phyloP scores from a whole-genome alignment of 2,888 invertebrate genomes.

The Lochmaea capreae region DNA sequence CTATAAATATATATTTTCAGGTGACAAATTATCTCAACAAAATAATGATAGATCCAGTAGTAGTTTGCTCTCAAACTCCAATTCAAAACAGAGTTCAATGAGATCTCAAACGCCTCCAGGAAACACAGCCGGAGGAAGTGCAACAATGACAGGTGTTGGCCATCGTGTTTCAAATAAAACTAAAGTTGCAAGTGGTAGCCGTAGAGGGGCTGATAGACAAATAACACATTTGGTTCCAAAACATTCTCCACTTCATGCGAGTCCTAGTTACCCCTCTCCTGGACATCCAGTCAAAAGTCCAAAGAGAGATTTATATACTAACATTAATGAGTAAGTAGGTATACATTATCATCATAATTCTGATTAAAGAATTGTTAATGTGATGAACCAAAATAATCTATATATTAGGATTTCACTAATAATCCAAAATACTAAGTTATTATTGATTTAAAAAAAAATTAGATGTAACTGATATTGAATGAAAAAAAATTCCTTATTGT shows the following conservation, averaged over 20 bases:
- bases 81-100: constrained; percentile 43
- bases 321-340: constrained; percentile 45
- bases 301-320: constrained; percentile 61
- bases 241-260: constrained; percentile 72
- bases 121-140: constrained; percentile 26
- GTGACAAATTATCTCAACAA: constrained; percentile 52
- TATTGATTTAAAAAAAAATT: too few relatives aligned
- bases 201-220: constrained; percentile 58
- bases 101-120: constrained; percentile 61
- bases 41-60: constrained; percentile 47
- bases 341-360: background rate
- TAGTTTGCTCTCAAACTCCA: constrained; percentile 26
- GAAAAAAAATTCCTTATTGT: too few relatives aligned
- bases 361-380: too few relatives aligned
- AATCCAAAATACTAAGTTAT: too few relatives aligned
- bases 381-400: too few relatives aligned
- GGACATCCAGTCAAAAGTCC: constrained; percentile 60
- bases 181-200: constrained; percentile 62
- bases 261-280: constrained; percentile 65
- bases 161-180: constrained; percentile 64
- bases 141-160: constrained; percentile 53
- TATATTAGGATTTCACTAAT: too few relatives aligned
- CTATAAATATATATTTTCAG: constrained; percentile 1
- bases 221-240: constrained; percentile 68
- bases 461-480: too few relatives aligned